Conservation (phyloP, 2,888 invertebrate genomes). For the Pristionchus exspectatus region DNA sequence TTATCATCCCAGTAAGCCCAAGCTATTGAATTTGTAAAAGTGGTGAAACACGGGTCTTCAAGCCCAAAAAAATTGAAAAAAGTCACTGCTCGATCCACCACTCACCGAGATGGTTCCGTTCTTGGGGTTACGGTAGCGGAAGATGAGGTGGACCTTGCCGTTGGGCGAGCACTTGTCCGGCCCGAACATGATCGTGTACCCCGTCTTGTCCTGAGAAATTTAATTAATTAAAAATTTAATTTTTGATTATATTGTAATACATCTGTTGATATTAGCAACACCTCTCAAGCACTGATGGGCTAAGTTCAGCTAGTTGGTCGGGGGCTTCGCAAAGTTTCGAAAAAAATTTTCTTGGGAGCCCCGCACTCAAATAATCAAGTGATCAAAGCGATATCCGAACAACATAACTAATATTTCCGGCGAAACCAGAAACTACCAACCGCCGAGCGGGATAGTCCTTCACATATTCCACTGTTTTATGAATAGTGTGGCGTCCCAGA, state of each 20-base stretch:
- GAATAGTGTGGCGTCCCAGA: too few species aligned
- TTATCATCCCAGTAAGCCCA: too few species aligned
- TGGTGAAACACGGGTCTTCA: not conserved
- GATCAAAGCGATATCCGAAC: too few species aligned
- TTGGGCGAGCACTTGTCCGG: conserved; percentile 99
- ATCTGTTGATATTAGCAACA: not conserved
- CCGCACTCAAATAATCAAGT: not conserved
- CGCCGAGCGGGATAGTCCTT: too few species aligned
- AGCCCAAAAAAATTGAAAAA: not conserved
- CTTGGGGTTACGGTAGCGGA: conserved; percentile 93
- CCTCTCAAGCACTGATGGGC: too few species aligned
- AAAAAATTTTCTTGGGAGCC: too few species aligned
- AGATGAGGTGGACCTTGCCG: conserved; percentile 92
- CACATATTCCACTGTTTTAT: too few species aligned
- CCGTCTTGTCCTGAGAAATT: conserved; percentile 90
- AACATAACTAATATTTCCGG: too few species aligned
- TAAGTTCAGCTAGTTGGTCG: too few species aligned
- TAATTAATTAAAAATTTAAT: too few species aligned
- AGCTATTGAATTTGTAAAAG: not conserved
- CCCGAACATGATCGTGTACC: conserved; percentile 99
- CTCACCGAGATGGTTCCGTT: conserved; percentile 88
- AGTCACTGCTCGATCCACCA: not conserved
- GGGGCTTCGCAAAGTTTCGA: too few species aligned
- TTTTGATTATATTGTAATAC: not conserved
- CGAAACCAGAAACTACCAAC: too few species aligned